These are phyloP conservation scores for Prosapia bicincta DNA, from an alignment of 2,888 invertebrate genomes.

Conservation along the genomic window DNA sequence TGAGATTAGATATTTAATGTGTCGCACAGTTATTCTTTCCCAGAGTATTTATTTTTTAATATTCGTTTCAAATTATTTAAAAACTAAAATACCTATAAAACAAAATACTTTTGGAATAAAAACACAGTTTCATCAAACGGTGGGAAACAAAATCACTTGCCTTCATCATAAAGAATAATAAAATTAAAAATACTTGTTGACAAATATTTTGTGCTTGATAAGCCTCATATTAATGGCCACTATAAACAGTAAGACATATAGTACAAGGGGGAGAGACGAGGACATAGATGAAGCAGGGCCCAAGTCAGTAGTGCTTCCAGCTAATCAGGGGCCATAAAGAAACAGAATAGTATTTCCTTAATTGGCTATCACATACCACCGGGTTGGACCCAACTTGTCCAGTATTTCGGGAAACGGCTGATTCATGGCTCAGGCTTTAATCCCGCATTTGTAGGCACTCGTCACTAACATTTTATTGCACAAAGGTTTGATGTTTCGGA, in stretches of 20 bases:
- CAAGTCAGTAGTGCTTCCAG: neutral
- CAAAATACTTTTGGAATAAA: too few species aligned
- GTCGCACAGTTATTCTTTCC: too few species aligned
- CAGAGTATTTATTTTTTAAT: too few species aligned
- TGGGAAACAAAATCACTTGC: too few species aligned
- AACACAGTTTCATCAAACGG: too few species aligned
- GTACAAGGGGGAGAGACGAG: neutral
- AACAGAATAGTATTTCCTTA: neutral
- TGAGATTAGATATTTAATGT: too few species aligned
- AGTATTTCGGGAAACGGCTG: neutral
- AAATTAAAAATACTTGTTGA: too few species aligned
- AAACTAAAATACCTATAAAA: too few species aligned
- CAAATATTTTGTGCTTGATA: too few species aligned
- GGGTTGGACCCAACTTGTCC: neutral
- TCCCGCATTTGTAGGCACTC: neutral
- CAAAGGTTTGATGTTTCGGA: neutral
- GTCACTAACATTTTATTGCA: neutral
- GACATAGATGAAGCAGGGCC: neutral
- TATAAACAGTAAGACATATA: neutral
- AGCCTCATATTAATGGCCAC: neutral
- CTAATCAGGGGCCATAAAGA: neutral
- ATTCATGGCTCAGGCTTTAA: neutral
- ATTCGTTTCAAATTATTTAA: too few species aligned
- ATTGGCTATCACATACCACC: neutral
- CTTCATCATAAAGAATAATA: too few species aligned